phyloP scores from a whole-genome alignment of 2,888 invertebrate genomes.

The Resseliella maxima region DNA sequence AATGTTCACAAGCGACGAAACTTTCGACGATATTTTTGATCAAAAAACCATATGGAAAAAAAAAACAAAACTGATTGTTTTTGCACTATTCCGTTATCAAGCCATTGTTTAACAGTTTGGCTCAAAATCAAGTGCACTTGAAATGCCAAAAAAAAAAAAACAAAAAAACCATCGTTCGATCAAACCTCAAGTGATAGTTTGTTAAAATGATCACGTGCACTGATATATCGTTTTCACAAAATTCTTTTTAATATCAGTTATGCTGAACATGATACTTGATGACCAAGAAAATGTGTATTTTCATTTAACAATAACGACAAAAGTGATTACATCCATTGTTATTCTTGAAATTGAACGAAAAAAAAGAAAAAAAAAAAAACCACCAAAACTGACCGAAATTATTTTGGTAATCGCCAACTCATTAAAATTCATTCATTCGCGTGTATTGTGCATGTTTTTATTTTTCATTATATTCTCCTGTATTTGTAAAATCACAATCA shows the following conservation, averaged over 20 bases:
- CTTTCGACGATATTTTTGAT: too few relatives aligned
- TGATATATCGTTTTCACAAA: background rate
- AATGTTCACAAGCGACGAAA: too few relatives aligned
- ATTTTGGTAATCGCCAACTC: constrained; percentile 32
- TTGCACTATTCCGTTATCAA: too few relatives aligned
- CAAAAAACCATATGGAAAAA: too few relatives aligned
- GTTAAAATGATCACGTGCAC: constrained; percentile 25
- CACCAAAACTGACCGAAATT: background rate
- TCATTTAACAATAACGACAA: background rate
- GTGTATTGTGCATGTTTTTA: too few relatives aligned
- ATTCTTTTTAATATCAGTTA: background rate
- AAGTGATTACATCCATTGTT: background rate
- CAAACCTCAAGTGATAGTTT: background rate
- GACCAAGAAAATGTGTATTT: background rate
- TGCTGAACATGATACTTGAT: background rate
- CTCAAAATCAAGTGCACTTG: background rate
- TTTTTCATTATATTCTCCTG: background rate
- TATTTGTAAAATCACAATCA: background rate
- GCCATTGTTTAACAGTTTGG: background rate
- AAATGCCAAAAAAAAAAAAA: background rate
- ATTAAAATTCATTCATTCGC: constrained; percentile 42
- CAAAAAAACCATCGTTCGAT: background rate
- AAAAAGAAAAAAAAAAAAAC: too few relatives aligned
- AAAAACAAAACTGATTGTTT: too few relatives aligned
- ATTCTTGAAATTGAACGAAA: too few relatives aligned